Evolutionary conservation across 1,140 invertebrate genomes (phyloP).

Genomic region (Trissolcus basalis): DNA sequence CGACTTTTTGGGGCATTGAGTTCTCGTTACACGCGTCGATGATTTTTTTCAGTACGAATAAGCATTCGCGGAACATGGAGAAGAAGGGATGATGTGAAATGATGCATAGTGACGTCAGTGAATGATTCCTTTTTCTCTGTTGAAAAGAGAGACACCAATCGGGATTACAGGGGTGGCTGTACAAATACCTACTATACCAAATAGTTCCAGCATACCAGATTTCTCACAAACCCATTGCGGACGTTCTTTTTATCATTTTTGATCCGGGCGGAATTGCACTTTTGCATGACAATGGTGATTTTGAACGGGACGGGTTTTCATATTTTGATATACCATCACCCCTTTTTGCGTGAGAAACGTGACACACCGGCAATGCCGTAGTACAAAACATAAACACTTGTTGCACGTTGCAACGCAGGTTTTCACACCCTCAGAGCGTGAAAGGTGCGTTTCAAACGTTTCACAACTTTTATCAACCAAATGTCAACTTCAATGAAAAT

Average conservation of each 20-base stretch:
- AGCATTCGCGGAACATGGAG: slow-evolving; percentile 96
- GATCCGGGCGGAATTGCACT: slow-evolving; percentile 1
- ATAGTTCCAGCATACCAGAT: slow-evolving; percentile 34
- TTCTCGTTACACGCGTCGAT: slow-evolving; percentile 98
- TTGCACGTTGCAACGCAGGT: too few relatives aligned
- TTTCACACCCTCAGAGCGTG: neutral
- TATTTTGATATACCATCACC: neutral
- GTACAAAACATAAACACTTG: too few relatives aligned
- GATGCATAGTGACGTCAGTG: slow-evolving; percentile 96
- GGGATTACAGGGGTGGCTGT: slow-evolving; percentile 6
- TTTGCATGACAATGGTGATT: slow-evolving; percentile 13
- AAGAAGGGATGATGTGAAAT: slow-evolving; percentile 99
- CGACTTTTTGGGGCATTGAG: slow-evolving; percentile 89
- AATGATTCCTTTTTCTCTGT: slow-evolving; percentile 90
- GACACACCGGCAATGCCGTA: slow-evolving; percentile 17
- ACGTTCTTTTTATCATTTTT: too few relatives aligned
- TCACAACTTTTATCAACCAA: too few relatives aligned
- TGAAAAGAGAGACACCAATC: slow-evolving; percentile 59
- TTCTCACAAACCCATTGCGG: slow-evolving; percentile 27
- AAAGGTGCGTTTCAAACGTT: too few relatives aligned
- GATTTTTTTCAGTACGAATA: slow-evolving; percentile 94
- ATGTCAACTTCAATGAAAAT: too few relatives aligned
- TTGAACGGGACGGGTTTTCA: neutral
- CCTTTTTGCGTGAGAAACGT: slow-evolving; percentile 35
- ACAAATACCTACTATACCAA: neutral